Evolutionary conservation across 2,888 invertebrate species (phyloP), one percentile per base, ranked within the genome.

Genomic region (Notodonta ziczac): DNA sequence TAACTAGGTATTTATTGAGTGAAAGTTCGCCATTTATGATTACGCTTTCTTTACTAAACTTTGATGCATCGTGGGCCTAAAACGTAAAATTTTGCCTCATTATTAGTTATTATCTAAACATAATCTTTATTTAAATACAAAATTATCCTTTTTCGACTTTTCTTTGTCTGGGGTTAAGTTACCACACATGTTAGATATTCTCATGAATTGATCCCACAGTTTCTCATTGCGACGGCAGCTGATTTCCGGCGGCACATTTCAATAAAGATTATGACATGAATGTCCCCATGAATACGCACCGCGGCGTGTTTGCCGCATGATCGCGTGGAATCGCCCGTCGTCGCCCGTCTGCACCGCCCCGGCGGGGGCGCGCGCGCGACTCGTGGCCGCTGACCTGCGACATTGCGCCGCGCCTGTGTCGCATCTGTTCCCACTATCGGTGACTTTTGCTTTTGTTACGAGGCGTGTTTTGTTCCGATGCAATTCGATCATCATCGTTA

Each of bases 271-370:
- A 65, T 66, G 62, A 71, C 63, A 72, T 71, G 60, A 62, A 65
- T 59, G 56, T 63, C 16, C 44, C 54, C 53, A 62, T 56, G 61
- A 67, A 56, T 53, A 53, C 57, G 59, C 57, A 58, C 44, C 62
- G 63, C 56, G 51, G 60, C 58, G 63, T 65, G 62, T 58, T 61
- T 65, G 66, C 65, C 70, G 65, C 72, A 69, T 72, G 66, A 70
- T 78, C 72, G 82, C 80, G 77, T 81, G 80, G 77, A 72, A 75
- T 66, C 74, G 74, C 70, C 71, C 76, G 78, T 78, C 82, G 76
- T 66, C 74, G 74, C 70, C 71, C 76, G 78, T 78, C 82, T 79
- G 80, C 76, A 72, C 72, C 70, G 57, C 67, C 57, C 69, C 69
- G 57, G 57, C 52, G 24, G 1, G 24, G 24, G 24, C 24, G 24